These are phyloP conservation scores for Rhagologus leucostigma DNA, from an alignment of 2,113 vertebrate species.

Conservation along the genomic window DNA sequence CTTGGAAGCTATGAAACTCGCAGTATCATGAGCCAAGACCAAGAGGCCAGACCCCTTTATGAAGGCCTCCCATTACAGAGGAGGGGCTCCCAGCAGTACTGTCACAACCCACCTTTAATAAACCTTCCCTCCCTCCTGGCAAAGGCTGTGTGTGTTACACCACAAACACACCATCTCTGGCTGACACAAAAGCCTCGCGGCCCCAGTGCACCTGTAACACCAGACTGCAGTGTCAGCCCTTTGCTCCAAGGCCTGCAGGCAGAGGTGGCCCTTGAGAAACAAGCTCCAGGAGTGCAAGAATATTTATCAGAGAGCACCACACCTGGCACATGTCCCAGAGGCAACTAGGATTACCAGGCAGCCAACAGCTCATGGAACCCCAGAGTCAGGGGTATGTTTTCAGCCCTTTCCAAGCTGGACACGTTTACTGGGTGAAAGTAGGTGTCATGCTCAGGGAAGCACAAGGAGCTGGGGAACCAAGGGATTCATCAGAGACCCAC, in stretches of 20 bases:
- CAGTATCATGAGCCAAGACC: not conserved
- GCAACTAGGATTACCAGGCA: not conserved
- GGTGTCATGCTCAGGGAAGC: not conserved
- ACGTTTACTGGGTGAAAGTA: not conserved
- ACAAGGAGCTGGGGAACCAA: not conserved
- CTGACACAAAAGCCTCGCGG: not conserved
- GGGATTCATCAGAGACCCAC: not conserved
- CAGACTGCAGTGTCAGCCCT: not conserved
- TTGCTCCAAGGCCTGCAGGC: not conserved
- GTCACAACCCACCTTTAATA: not conserved
- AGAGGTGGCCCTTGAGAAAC: not conserved
- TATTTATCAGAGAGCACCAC: not conserved
- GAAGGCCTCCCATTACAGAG: not conserved
- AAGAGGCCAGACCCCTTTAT: not conserved
- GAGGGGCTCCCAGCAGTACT: not conserved
- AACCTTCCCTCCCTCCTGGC: not conserved
- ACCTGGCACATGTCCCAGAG: not conserved
- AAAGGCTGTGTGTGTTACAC: not conserved
- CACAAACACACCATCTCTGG: not conserved
- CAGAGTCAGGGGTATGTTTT: not conserved
- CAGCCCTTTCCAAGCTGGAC: not conserved
- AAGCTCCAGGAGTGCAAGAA: not conserved
- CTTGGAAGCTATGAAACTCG: not conserved
- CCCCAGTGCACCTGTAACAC: not conserved
- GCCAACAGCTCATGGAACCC: not conserved